These are phyloP conservation scores for Aspidiotus rigidus DNA, from an alignment of 2,888 invertebrate genomes.

Conservation along the genomic window DNA sequence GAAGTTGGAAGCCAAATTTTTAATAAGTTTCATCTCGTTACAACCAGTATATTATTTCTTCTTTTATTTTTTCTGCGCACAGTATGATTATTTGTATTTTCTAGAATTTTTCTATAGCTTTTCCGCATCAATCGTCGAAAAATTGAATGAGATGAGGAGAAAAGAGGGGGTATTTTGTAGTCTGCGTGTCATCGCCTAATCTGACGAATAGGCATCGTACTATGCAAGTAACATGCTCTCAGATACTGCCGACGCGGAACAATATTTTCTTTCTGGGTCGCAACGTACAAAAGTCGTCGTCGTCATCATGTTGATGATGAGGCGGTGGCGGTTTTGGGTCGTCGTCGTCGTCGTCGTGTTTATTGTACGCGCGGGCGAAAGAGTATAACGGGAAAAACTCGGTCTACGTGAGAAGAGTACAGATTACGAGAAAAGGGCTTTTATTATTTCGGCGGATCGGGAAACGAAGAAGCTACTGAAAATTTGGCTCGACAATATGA, in stretches of 20 bases:
- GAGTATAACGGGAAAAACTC: slow-evolving; percentile 27
- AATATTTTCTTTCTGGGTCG: slow-evolving; percentile 26
- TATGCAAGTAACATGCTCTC: slow-evolving; percentile 7
- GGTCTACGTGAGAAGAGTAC: slow-evolving; percentile 30
- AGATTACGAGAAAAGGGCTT: slow-evolving; percentile 28
- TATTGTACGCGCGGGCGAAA: background rate
- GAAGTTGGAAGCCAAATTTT: too few relatives aligned
- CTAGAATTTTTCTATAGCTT: background rate
- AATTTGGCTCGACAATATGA: slow-evolving; percentile 29
- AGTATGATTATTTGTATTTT: background rate
- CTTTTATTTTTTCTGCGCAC: background rate
- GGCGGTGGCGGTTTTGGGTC: slow-evolving; percentile 14
- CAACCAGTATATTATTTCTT: too few relatives aligned
- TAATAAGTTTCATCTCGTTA: too few relatives aligned
- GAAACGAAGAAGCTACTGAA: slow-evolving; percentile 15
- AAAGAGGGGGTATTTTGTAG: too few relatives aligned
- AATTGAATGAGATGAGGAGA: too few relatives aligned
- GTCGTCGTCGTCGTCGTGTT: slow-evolving; percentile 10
- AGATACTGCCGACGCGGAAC: slow-evolving; percentile 21
- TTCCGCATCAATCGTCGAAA: background rate
- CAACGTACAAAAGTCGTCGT: slow-evolving; percentile 5
- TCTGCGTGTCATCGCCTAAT: slow-evolving; percentile 20
- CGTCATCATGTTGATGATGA: background rate
- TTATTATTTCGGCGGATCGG: slow-evolving; percentile 29
- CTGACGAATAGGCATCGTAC: slow-evolving; percentile 19